These are phyloP conservation scores for Elysia chlorotica DNA, from an alignment of 1,140 invertebrate species.

Conservation along the genomic window DNA sequence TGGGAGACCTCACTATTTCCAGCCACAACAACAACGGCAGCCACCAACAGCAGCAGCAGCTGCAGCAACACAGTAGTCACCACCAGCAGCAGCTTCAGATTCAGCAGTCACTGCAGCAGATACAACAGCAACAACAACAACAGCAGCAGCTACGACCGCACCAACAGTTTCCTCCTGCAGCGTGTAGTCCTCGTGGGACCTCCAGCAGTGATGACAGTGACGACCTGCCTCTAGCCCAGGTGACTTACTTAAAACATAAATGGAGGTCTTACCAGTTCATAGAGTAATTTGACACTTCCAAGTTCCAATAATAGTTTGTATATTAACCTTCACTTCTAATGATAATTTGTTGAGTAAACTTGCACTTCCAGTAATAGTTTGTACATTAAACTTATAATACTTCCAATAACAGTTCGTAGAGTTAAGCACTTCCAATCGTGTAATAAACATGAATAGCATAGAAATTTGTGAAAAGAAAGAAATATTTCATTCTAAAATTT, in stretches of 20 bases:
- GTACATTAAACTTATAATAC: no score
- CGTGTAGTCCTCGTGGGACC: conserved; percentile 40
- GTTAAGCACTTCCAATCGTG: no score
- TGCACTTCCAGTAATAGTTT: no score
- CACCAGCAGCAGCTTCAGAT: conserved; percentile 25
- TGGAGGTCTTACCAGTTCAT: neutral
- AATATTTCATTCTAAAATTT: no score
- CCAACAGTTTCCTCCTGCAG: conserved; percentile 20
- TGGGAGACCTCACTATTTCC: neutral
- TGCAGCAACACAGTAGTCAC: conserved; percentile 10
- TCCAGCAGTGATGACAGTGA: conserved; percentile 81
- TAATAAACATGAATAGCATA: no score
- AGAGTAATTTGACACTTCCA: neutral
- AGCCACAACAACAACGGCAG: conserved; percentile 3
- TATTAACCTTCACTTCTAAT: neutral
- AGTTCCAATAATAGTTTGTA: neutral
- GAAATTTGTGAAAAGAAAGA: no score
- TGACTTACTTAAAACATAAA: no score
- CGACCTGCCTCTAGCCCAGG: conserved; percentile 73
- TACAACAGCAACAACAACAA: conserved; percentile 2
- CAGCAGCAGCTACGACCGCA: conserved; percentile 21
- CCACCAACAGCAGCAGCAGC: neutral
- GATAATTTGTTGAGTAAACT: neutral
- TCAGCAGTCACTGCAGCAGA: neutral
- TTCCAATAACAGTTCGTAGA: no score